Percentiles rank a stretch among this genome's conserved stretches.
phyloP scores from a whole-genome alignment of 2,888 invertebrate species.

The Cosmopolites sordidus region DNA sequence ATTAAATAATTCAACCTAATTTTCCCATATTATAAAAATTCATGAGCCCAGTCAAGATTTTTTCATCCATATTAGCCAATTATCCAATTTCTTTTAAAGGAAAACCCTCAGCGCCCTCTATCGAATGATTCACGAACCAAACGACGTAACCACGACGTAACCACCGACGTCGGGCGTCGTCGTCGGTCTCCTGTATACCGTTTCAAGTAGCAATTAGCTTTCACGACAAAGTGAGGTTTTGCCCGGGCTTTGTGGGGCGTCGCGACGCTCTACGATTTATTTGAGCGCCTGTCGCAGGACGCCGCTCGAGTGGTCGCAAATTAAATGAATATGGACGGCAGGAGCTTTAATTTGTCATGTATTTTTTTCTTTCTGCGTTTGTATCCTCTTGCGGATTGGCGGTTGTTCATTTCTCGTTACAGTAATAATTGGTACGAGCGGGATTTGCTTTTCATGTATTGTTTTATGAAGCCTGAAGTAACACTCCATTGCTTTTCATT shows the following conservation, averaged over 20 bases:
- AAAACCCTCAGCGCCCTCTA: too few species aligned
- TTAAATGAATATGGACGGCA: neutral
- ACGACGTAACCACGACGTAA: too few species aligned
- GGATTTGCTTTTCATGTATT: too few species aligned
- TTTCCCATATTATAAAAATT: too few species aligned
- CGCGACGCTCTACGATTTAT: neutral
- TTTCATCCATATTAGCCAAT: too few species aligned
- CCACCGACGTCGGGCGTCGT: neutral
- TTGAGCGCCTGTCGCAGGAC: neutral
- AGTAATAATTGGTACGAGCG: neutral
- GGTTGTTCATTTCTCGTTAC: neutral
- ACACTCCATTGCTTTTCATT: too few species aligned
- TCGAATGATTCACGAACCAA: too few species aligned
- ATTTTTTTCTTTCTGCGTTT: neutral
- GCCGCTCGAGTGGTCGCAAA: neutral
- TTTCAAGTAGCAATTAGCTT: constrained; percentile 49
- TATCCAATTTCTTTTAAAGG: too few species aligned
- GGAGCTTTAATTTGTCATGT: neutral
- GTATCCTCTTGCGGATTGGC: neutral
- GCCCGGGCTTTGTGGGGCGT: neutral
- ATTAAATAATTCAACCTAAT: too few species aligned
- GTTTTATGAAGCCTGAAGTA: too few species aligned
- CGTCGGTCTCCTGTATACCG: constrained; percentile 44
- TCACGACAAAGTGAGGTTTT: constrained; percentile 42
- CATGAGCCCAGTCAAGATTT: too few species aligned